phyloP scores from a whole-genome alignment of 1,140 invertebrate species.

The Danaus plexippus region DNA sequence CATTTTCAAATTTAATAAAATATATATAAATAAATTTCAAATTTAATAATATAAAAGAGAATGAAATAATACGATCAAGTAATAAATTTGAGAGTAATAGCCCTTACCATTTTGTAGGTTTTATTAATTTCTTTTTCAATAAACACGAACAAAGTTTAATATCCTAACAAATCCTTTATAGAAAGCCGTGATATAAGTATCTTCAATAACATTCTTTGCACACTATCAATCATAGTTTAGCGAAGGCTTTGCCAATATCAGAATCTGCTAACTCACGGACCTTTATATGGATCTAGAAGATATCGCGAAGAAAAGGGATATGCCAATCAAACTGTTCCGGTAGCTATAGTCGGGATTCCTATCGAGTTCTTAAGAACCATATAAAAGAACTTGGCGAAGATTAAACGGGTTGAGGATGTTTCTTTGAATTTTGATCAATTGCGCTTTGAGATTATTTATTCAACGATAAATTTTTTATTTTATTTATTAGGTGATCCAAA shows the following conservation, averaged over 20 bases:
- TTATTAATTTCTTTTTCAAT: background rate
- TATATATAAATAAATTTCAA: no score
- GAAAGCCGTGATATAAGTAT: slow-evolving; percentile 31
- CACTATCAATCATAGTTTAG: slow-evolving; percentile 65
- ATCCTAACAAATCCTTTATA: slow-evolving; percentile 48
- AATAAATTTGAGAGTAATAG: no score
- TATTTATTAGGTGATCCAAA: no score
- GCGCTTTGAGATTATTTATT: no score
- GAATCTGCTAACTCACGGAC: slow-evolving; percentile 46
- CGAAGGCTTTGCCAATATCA: slow-evolving; percentile 48
- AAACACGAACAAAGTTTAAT: slow-evolving; percentile 31
- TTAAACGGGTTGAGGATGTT: slow-evolving; percentile 11
- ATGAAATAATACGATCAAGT: no score
- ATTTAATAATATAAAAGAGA: no score
- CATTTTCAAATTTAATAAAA: no score
- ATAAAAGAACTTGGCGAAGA: slow-evolving; percentile 12
- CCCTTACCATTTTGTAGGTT: no score
- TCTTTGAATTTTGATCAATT: slow-evolving; percentile 8
- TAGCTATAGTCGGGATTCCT: slow-evolving; percentile 19
- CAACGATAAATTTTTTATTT: no score
- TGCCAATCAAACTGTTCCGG: slow-evolving; percentile 38
- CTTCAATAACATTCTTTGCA: slow-evolving; percentile 35
- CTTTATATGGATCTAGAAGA: slow-evolving; percentile 41
- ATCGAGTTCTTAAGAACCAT: slow-evolving; percentile 7
- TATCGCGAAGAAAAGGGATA: slow-evolving; percentile 33